phyloP scores from a whole-genome alignment of 2,797 vertebrate genomes.

The Pteronotus mesoamericanus region DNA sequence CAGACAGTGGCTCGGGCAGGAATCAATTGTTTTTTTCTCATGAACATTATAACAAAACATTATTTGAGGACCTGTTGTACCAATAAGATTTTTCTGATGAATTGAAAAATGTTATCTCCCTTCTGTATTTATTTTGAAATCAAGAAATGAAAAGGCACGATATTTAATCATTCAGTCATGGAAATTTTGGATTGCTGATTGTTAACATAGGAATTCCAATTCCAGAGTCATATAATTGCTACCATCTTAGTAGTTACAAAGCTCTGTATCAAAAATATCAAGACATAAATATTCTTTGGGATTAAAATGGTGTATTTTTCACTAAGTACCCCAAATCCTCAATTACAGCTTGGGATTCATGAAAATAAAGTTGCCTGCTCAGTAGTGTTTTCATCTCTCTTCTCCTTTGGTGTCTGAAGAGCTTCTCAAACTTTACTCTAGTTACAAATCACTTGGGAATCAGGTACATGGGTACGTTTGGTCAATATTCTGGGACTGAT shows the following conservation, averaged over 20 bases:
- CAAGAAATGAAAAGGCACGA: constrained; percentile 27
- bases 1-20: not conserved
- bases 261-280: constrained; percentile 63
- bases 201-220: constrained; percentile 20
- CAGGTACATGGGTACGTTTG: not conserved
- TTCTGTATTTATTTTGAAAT: constrained; percentile 43
- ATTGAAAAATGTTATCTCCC: not conserved
- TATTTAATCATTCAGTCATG: not conserved
- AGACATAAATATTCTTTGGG: constrained; percentile 16
- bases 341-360: not conserved
- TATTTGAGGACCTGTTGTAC: not conserved
- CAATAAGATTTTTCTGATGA: not conserved
- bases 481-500: not conserved
- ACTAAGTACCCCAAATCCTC: not conserved
- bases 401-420: not conserved
- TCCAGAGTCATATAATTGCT: not conserved
- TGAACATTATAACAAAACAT: not conserved
- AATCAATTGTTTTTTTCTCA: not conserved
- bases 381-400: not conserved
- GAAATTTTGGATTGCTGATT: not conserved
- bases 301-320: constrained; percentile 32
- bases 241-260: constrained; percentile 19
- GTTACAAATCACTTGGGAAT: not conserved
- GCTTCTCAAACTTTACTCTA: not conserved
- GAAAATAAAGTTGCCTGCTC: not conserved